Evolutionary conservation across 1,140 invertebrate species (phyloP), one percentile per base, ranked within the genome.

Genomic region (Lasioglossum albipes): DNA sequence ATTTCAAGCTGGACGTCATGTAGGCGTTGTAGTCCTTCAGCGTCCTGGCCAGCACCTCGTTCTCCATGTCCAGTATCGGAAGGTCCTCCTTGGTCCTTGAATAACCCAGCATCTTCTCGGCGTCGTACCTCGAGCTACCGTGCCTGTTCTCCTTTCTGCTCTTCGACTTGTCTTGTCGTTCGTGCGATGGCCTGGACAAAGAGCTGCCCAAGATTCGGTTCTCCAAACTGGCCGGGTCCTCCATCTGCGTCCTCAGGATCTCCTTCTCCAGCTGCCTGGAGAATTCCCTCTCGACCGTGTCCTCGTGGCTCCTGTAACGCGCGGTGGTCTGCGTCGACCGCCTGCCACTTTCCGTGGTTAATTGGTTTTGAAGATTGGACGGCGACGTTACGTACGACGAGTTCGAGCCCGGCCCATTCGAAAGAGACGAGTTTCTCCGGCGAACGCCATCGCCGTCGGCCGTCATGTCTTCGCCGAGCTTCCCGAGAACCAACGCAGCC

Each of bases 21-120:
- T 92, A 93, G 0, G 89, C 86, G 59, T 90, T 90, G 83, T 92
- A 92, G 66, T 91, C 90, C 81, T 91, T 88, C 42, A 93, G 57
- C 2, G 90, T 91, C 9, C 90, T 83, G 62, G 89, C 88, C 9
- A 92, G 84, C 7, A 93, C 88, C 42, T 92, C 88, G 27, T 93
- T 92, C 72, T 92, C 90, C 36, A 91, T 69, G 22, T 91, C 91
- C 27, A 91, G 66, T 18, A 91, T 91, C 13, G 91, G 91, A 3
- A 91, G 64, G 7, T 90, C 90, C 64, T 91, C 90, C 18, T 87
- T 89, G 3, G 90, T 90, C 18, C 87, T 84, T 41, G 90, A 90
- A 70, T 93, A 92, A 7, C 91, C 91, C 2, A 93, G 76, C 89
- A 92, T 92, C 57, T 87, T 91, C 45, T 90, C 89, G 3, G 87